Percentiles rank a stretch among this genome's conserved stretches.
Evolutionary conservation across 2,113 vertebrate genomes (phyloP).

Genomic region (Loxodonta africana): DNA sequence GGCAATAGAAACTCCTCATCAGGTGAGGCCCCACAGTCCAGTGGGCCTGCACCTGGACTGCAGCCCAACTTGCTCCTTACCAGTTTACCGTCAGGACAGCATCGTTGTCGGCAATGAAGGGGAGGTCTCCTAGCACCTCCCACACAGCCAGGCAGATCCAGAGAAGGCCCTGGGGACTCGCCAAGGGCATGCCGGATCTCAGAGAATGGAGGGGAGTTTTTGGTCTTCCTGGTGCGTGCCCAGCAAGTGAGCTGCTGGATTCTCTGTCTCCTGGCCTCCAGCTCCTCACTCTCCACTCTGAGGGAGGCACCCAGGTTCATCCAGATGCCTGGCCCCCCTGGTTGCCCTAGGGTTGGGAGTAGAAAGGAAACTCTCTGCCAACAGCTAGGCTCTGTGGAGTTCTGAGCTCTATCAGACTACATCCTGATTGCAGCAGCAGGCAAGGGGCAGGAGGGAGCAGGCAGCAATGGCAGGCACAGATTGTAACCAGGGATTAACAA

Average conservation of each 20-base stretch:
- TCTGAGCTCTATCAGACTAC: slow-evolving; percentile 71
- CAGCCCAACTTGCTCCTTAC: slow-evolving; percentile 88
- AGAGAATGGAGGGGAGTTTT: background rate
- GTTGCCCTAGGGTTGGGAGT: background rate
- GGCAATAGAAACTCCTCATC: background rate
- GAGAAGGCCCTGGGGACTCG: slow-evolving; percentile 87
- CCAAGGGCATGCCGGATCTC: slow-evolving; percentile 63
- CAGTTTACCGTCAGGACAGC: slow-evolving; percentile 97
- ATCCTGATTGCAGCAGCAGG: slow-evolving; percentile 82
- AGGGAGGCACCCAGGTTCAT: background rate
- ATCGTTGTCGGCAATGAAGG: slow-evolving; percentile 95
- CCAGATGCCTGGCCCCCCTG: background rate
- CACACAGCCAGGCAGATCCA: slow-evolving; percentile 93
- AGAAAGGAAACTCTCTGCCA: slow-evolving; percentile 50
- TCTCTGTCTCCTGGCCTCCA: background rate
- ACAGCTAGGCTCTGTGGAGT: slow-evolving; percentile 2
- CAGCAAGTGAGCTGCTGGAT: background rate
- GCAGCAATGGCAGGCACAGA: slow-evolving; percentile 93
- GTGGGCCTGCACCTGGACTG: fast-evolving
- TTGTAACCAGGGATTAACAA: slow-evolving; percentile 96
- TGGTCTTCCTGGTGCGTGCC: background rate
- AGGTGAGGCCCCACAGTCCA: fast-evolving
- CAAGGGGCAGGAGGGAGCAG: slow-evolving; percentile 50
- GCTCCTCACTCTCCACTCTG: slow-evolving; percentile 5
- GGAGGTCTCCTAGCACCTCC: slow-evolving; percentile 93